Evolutionary conservation across 37 sponge, comb jelly and placozoan species (phyloP).

Genomic region (Chondrilla cf. caribensis): DNA sequence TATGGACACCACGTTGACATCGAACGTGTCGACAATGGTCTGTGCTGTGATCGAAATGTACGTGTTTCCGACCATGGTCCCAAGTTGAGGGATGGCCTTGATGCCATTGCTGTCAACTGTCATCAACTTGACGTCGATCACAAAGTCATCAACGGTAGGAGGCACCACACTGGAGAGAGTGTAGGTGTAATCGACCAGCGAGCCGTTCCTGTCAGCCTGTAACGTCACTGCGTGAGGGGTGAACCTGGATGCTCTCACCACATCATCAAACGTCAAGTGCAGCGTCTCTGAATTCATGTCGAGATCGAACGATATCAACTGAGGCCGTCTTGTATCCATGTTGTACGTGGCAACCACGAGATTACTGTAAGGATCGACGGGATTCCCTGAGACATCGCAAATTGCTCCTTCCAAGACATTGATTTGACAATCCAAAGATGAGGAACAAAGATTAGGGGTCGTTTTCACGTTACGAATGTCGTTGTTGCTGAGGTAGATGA

Average conservation of each 20-base stretch:
- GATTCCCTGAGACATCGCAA: constrained; percentile 41
- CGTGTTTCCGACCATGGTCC: constrained; percentile 56
- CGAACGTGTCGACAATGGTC: constrained; percentile 51
- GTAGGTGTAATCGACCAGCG: constrained; percentile 21
- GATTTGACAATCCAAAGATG: constrained; percentile 42
- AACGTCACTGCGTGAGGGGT: constrained; percentile 41
- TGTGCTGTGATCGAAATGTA: constrained; percentile 72
- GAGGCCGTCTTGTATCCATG: constrained; percentile 46
- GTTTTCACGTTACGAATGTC: constrained; percentile 60
- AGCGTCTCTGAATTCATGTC: constrained; percentile 65
- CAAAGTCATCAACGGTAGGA: constrained; percentile 40
- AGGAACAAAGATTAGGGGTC: constrained; percentile 16
- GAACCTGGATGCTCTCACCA: constrained; percentile 40
- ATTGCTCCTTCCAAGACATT: constrained; percentile 39
- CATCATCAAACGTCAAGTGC: constrained; percentile 58
- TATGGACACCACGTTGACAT: constrained; percentile 56
- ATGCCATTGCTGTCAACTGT: constrained; percentile 59
- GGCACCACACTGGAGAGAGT: constrained; percentile 40
- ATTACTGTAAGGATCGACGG: background rate
- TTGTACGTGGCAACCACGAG: constrained; percentile 11
- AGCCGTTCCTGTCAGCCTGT: constrained; percentile 37
- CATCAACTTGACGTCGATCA: constrained; percentile 32
- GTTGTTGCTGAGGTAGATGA: constrained; percentile 29
- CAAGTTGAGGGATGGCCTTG: constrained; percentile 62
- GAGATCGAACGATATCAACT: constrained; percentile 46